A percentile compares a stretch with the other conserved stretches of the same genome.
phyloP scores from a whole-genome alignment of 2,113 vertebrate species.

The Gymnobelideus leadbeateri region DNA sequence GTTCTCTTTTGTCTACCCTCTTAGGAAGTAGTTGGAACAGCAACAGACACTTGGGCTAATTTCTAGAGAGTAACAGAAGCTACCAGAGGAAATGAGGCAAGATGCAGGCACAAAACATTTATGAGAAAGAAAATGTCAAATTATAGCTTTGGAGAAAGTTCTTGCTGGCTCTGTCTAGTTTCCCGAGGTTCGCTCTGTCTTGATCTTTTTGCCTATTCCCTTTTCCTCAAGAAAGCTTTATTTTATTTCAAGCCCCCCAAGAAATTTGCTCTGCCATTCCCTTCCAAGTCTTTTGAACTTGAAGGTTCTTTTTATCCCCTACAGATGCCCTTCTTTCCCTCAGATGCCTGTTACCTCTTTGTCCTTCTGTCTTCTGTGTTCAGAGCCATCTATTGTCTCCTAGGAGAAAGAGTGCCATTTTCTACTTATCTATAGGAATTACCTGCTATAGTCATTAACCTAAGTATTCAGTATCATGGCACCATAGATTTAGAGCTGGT shows the following conservation, averaged over 20 bases:
- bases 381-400: neutral
- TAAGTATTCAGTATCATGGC: neutral
- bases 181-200: neutral
- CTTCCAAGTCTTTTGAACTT: neutral
- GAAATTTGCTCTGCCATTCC: neutral
- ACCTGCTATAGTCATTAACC: neutral
- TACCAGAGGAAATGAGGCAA: neutral
- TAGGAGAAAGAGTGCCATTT: neutral
- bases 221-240: neutral
- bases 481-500: neutral
- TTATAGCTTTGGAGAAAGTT: neutral
- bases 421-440: neutral
- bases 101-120: neutral
- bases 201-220: neutral
- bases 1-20: neutral
- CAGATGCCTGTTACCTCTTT: neutral
- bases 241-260: neutral
- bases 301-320: neutral
- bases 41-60: neutral
- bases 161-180: neutral
- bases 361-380: neutral
- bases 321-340: neutral
- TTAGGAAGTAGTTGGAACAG: conserved; percentile 11
- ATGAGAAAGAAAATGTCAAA: neutral
- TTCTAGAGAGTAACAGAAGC: neutral